Evolutionary conservation across 2,797 vertebrate species (phyloP).

Genomic region (Micropoecilia bifurca): DNA sequence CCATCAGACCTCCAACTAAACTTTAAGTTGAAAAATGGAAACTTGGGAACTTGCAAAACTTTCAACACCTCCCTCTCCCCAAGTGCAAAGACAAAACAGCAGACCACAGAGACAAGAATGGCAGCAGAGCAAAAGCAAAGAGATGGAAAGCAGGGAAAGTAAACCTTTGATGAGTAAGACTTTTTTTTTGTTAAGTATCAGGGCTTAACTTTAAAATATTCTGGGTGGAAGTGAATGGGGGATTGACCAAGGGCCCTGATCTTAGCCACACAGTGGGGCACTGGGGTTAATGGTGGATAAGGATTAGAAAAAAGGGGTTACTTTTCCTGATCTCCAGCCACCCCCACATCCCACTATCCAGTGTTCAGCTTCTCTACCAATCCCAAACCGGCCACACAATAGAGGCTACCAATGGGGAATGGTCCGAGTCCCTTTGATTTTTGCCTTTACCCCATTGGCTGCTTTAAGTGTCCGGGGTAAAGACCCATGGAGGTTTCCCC

Average conservation of each 20-base stretch:
- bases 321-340: slow-evolving; percentile 78
- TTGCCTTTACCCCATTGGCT: slow-evolving; percentile 64
- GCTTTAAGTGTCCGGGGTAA: slow-evolving; percentile 77
- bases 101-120: slow-evolving; percentile 62
- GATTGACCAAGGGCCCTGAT: slow-evolving; percentile 87
- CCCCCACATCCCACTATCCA: slow-evolving; percentile 61
- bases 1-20: slow-evolving; percentile 64
- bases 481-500: slow-evolving; percentile 79
- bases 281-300: slow-evolving; percentile 87
- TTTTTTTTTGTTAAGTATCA: slow-evolving; percentile 80
- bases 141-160: slow-evolving; percentile 59
- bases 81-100: slow-evolving; percentile 74
- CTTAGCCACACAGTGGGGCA: slow-evolving; percentile 81
- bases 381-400: slow-evolving; percentile 81
- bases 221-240: slow-evolving; percentile 82
- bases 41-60: slow-evolving; percentile 72
- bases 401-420: slow-evolving; percentile 77
- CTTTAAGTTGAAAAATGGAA: slow-evolving; percentile 73
- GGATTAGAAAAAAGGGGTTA: slow-evolving; percentile 78
- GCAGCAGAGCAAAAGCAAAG: slow-evolving; percentile 57
- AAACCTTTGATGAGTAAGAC: slow-evolving; percentile 82
- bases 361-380: slow-evolving; percentile 72
- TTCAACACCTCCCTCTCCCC: slow-evolving; percentile 33
- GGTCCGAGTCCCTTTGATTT: slow-evolving; percentile 81
- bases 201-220: slow-evolving; percentile 88